Conservation (phyloP, 1,140 invertebrate genomes). For the Sinella curviseta region DNA sequence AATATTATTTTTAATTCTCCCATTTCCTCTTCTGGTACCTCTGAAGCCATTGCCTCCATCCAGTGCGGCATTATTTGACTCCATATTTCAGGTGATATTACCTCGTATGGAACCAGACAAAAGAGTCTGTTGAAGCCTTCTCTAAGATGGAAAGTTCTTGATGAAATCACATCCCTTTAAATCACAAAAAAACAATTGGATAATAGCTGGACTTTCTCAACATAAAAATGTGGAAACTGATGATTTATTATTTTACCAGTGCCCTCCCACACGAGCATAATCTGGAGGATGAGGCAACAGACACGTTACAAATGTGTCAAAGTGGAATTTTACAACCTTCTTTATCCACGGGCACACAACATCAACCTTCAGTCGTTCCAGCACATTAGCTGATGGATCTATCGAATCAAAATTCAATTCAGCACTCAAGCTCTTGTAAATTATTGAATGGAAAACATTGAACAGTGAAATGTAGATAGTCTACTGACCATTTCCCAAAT, state of each 20-base stretch:
- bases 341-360: slow-evolving; percentile 91
- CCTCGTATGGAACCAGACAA: slow-evolving; percentile 95
- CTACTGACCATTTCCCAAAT: slow-evolving; percentile 84
- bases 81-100: slow-evolving; percentile 94
- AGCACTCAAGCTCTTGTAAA: slow-evolving; percentile 32
- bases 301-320: slow-evolving; percentile 83
- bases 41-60: slow-evolving; percentile 95
- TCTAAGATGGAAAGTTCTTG: slow-evolving; percentile 87
- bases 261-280: slow-evolving; percentile 86
- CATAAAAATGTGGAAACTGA: slow-evolving; percentile 46
- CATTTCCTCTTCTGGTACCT: slow-evolving; percentile 89
- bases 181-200: slow-evolving; percentile 21
- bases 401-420: too few relatives aligned
- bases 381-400: slow-evolving; percentile 79
- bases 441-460: too few relatives aligned
- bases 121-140: slow-evolving; percentile 89
- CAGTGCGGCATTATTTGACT: slow-evolving; percentile 97
- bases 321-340: slow-evolving; percentile 78
- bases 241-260: too few relatives aligned
- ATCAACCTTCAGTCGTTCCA: slow-evolving; percentile 89
- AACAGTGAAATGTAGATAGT: too few relatives aligned
- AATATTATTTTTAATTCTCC: slow-evolving; percentile 87
- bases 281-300: slow-evolving; percentile 82
- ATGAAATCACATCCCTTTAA: slow-evolving; percentile 79
- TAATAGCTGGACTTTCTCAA: not conserved